phyloP scores from a whole-genome alignment of 2,113 vertebrate species.

The rat (Rattus norvegicus) region DNA sequence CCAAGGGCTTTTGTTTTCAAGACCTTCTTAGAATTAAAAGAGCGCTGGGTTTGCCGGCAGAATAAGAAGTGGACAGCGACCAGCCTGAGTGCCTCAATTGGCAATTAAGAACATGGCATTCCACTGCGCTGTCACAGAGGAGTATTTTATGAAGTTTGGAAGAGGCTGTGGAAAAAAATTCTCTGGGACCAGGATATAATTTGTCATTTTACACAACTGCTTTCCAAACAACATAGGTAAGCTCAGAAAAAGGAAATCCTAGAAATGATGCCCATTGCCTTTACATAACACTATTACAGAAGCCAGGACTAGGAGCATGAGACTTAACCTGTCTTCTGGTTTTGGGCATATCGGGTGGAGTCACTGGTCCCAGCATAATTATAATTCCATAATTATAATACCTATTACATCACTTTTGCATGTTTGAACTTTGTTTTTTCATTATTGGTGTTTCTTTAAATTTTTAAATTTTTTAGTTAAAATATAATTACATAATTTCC shows the following conservation, averaged over 20 bases:
- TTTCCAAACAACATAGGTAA: background rate
- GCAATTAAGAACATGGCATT: background rate
- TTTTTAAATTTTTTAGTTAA: background rate
- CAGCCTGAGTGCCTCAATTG: slow-evolving; percentile 15
- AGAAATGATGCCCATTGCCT: background rate
- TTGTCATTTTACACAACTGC: background rate
- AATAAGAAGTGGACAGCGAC: background rate
- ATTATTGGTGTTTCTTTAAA: background rate
- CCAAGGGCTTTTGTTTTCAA: slow-evolving; percentile 49
- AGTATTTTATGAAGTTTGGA: slow-evolving; percentile 46
- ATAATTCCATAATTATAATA: background rate
- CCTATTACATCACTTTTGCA: background rate
- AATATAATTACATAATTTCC: background rate
- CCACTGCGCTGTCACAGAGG: background rate
- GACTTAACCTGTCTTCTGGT: background rate
- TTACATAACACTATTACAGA: background rate
- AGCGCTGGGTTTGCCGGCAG: background rate
- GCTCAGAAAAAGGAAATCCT: background rate
- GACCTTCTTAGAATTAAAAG: background rate
- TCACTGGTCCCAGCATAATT: background rate
- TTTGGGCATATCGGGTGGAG: background rate
- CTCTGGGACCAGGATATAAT: background rate
- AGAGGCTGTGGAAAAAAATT: slow-evolving; percentile 51
- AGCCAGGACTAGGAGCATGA: background rate
- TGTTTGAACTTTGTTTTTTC: background rate